Conservation (phyloP, 1,140 invertebrate species). For the Diabrotica virgifera region DNA sequence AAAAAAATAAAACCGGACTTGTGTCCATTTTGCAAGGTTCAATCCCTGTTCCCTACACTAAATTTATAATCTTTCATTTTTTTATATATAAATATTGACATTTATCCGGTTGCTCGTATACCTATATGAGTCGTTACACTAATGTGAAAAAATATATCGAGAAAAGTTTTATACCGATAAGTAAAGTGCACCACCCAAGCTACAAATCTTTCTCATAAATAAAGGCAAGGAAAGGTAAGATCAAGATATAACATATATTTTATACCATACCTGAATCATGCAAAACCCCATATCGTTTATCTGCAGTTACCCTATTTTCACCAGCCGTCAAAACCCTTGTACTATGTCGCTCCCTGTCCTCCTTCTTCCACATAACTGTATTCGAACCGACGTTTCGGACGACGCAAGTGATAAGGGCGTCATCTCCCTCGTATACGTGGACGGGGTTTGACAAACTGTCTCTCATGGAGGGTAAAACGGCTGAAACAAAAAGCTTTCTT, state of each 20-base stretch:
- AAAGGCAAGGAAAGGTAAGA: no score
- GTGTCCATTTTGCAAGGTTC: no score
- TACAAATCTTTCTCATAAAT: background rate
- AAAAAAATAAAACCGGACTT: no score
- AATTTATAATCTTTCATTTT: no score
- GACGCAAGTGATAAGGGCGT: slow-evolving; percentile 73
- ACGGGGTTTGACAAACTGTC: slow-evolving; percentile 47
- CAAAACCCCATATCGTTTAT: slow-evolving; percentile 65
- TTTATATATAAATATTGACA: no score
- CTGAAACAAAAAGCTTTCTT: slow-evolving; percentile 19
- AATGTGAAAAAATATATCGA: background rate
- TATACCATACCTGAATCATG: slow-evolving; percentile 64
- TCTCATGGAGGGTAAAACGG: slow-evolving; percentile 46
- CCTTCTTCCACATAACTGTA: slow-evolving; percentile 69
- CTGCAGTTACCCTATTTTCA: slow-evolving; percentile 66
- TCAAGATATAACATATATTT: no score
- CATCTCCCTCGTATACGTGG: slow-evolving; percentile 64
- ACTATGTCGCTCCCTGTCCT: slow-evolving; percentile 56
- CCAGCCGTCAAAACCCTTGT: slow-evolving; percentile 67
- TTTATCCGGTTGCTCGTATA: no score
- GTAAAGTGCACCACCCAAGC: no score
- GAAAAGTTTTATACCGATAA: no score
- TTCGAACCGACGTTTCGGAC: slow-evolving; percentile 64
- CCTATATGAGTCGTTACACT: no score
- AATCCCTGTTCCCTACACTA: no score